These are phyloP conservation scores for Sebastes steindachneri DNA, from an alignment of 2,797 vertebrate genomes.

Conservation along the genomic window DNA sequence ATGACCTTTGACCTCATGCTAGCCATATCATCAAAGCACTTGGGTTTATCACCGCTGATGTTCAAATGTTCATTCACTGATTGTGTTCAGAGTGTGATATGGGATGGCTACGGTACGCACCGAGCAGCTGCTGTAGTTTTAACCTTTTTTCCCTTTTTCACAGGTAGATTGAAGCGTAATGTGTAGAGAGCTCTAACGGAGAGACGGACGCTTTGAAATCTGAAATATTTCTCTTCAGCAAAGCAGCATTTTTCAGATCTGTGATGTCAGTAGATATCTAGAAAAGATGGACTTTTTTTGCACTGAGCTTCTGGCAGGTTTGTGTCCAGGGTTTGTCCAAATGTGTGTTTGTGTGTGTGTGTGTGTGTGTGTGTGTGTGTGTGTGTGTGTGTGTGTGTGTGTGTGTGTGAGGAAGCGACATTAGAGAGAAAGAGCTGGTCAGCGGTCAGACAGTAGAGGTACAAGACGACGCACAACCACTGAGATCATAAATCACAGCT, in stretches of 20 bases:
- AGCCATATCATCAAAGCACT: constrained; percentile 53
- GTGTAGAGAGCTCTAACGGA: background rate
- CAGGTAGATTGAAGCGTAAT: background rate
- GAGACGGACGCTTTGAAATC: background rate
- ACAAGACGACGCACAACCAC: background rate
- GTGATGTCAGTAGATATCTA: background rate
- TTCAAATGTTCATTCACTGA: constrained; percentile 9
- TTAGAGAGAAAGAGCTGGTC: constrained; percentile 11
- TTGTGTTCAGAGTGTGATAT: background rate
- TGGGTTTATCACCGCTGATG: constrained; percentile 32
- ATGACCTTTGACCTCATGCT: constrained; percentile 74
- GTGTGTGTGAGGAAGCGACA: background rate
- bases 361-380: no score
- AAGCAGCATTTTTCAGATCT: background rate
- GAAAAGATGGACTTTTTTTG: constrained; percentile 11
- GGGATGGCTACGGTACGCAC: background rate
- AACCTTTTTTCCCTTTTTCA: background rate
- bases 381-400: background rate
- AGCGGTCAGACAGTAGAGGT: constrained; percentile 36
- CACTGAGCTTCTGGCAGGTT: background rate
- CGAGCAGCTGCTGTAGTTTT: constrained; percentile 8
- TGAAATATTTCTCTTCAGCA: background rate
- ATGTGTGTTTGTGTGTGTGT: no score
- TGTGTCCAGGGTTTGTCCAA: background rate
- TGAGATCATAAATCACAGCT: constrained; percentile 57